Percentiles rank a stretch among this genome's conserved stretches.
These are phyloP conservation scores for Centrocercus urophasianus DNA, from an alignment of 2,113 vertebrate species.

Conservation along the genomic window DNA sequence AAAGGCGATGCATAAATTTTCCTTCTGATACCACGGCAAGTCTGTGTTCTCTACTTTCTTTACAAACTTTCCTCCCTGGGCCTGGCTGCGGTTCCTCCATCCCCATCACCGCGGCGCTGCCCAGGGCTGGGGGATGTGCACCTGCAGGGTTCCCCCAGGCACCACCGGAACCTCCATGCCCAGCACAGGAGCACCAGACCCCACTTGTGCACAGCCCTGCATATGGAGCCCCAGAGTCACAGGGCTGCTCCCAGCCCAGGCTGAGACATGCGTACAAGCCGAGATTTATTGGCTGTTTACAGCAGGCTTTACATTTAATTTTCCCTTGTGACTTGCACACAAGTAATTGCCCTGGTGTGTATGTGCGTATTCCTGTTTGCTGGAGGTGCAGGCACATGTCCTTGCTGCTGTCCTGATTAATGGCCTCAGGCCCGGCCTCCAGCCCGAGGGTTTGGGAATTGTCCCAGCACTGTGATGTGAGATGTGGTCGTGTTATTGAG, in stretches of 20 bases:
- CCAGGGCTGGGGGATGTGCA: neutral
- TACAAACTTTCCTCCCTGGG: constrained; percentile 84
- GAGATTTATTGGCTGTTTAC: neutral
- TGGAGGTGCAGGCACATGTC: accelerated
- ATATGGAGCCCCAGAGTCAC: accelerated
- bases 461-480: accelerated
- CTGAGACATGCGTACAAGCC: neutral
- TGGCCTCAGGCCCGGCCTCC: neutral
- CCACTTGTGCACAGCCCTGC: neutral
- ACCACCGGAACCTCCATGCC: neutral
- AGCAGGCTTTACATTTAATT: neutral
- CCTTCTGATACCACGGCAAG: constrained; percentile 90
- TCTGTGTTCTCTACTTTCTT: constrained; percentile 90
- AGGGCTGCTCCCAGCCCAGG: neutral
- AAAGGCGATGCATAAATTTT: constrained; percentile 98
- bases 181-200: neutral
- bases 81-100: neutral
- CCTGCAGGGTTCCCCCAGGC: neutral
- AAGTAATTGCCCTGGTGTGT: neutral
- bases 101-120: accelerated
- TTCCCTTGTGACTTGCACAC: neutral
- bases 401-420: neutral
- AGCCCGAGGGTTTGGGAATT: accelerated
- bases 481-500: no score
- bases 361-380: neutral